These are phyloP conservation scores for Chymomyza costata DNA, from an alignment of 1,140 invertebrate genomes.

Conservation along the genomic window DNA sequence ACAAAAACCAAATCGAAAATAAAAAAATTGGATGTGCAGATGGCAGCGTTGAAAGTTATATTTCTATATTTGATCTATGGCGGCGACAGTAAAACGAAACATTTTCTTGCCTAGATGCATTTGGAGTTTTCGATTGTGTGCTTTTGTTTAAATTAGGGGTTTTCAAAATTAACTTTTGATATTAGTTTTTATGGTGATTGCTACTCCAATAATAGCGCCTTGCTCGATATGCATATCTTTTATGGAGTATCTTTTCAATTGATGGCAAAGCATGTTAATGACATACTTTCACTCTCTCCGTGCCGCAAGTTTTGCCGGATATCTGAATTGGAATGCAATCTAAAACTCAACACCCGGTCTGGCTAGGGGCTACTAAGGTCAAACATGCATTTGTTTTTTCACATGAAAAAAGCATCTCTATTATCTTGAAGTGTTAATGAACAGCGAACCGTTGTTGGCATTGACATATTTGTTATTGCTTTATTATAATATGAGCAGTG, in stretches of 20 bases:
- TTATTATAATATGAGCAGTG: constrained; percentile 43
- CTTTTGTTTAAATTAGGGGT: constrained; percentile 32
- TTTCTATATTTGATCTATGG: constrained; percentile 50
- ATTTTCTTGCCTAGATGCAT: constrained; percentile 29
- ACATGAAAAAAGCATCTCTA: constrained; percentile 28
- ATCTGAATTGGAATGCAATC: too few species aligned
- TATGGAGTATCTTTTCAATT: constrained; percentile 30
- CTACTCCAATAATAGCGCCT: too few species aligned
- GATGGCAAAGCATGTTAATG: constrained; percentile 20
- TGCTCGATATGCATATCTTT: too few species aligned
- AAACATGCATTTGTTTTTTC: too few species aligned
- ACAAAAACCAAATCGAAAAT: too few species aligned
- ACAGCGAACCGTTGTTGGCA: constrained; percentile 17
- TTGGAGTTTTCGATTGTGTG: constrained; percentile 8
- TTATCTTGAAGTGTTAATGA: constrained; percentile 30
- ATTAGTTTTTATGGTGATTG: too few species aligned
- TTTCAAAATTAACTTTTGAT: too few species aligned
- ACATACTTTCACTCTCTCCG: constrained; percentile 54
- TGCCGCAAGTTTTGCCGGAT: too few species aligned
- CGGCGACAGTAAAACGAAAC: constrained; percentile 61
- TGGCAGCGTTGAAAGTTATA: constrained; percentile 58
- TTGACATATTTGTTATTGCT: constrained; percentile 49
- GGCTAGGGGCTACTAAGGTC: too few species aligned
- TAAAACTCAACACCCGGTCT: too few species aligned
- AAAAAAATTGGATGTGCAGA: too few species aligned